Conservation (phyloP, 2,797 vertebrate genomes). For the Gorsachius magnificus region DNA sequence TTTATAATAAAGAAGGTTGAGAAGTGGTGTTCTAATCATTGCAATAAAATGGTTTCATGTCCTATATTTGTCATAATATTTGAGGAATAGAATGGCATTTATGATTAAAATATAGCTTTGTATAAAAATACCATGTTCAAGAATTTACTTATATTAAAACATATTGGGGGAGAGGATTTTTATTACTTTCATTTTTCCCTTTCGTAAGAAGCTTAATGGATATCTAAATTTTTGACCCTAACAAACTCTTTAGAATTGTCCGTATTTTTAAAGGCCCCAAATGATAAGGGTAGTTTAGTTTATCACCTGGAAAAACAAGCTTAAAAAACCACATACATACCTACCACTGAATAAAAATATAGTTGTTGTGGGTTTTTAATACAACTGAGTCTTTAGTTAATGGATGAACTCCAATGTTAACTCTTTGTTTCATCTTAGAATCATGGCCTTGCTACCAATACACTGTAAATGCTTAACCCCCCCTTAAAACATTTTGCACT, state of each 20-base stretch:
- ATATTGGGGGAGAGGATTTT: slow-evolving; percentile 11
- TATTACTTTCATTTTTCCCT: neutral
- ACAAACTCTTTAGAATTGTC: neutral
- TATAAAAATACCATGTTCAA: slow-evolving; percentile 45
- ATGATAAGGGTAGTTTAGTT: neutral
- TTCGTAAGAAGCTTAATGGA: slow-evolving; percentile 9
- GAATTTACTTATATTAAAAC: slow-evolving; percentile 56
- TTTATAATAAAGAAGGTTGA: slow-evolving; percentile 1
- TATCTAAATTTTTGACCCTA: slow-evolving; percentile 24
- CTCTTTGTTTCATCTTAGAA: neutral
- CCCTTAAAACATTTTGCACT: slow-evolving; percentile 63
- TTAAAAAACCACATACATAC: neutral
- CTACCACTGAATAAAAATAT: neutral
- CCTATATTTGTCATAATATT: slow-evolving; percentile 14
- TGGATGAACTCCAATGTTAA: neutral
- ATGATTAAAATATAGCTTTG: slow-evolving; percentile 57
- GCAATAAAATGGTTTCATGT: neutral
- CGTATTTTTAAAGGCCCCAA: slow-evolving; percentile 7
- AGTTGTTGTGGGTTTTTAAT: neutral
- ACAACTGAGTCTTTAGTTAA: neutral
- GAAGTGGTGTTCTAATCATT: slow-evolving; percentile 24
- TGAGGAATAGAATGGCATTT: slow-evolving; percentile 32
- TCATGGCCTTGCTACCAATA: neutral
- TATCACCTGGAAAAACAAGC: neutral
- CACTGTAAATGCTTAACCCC: neutral